Evolutionary conservation across 1,140 invertebrate genomes (phyloP).

Genomic region (Ips typographus): DNA sequence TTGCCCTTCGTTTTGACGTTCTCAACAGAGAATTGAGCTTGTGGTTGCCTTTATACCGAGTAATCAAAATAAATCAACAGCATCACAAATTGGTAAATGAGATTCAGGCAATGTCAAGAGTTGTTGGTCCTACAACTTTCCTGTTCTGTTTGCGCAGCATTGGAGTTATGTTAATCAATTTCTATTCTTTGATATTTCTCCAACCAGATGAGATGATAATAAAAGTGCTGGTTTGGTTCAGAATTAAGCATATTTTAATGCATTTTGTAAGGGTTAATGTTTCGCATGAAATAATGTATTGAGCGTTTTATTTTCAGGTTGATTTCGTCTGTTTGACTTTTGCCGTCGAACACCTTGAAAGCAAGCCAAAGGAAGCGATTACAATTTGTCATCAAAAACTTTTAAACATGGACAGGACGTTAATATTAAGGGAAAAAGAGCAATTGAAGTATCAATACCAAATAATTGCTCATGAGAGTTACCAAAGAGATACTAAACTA

Average conservation of each 20-base stretch:
- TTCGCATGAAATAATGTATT: not conserved
- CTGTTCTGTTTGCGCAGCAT: not conserved
- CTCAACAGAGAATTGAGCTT: not conserved
- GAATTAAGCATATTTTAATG: not conserved
- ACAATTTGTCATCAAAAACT: not conserved
- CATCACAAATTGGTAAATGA: not conserved
- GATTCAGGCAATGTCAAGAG: not conserved
- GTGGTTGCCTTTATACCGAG: not conserved
- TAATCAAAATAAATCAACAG: not conserved
- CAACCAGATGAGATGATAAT: not conserved
- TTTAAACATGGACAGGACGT: not conserved
- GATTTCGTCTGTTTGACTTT: constrained; percentile 4
- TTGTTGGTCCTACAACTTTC: not conserved
- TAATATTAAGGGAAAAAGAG: constrained; percentile 1
- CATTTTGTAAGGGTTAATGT: not conserved
- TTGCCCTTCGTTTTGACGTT: not conserved
- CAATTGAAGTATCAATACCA: not conserved
- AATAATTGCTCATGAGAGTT: constrained; percentile 6
- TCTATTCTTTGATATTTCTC: not conserved
- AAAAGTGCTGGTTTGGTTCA: not conserved
- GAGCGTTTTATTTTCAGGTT: constrained; percentile 4
- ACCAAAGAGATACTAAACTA: not conserved
- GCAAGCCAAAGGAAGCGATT: not conserved
- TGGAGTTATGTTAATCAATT: not conserved
- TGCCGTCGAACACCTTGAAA: not conserved